Evolutionary conservation across 2,888 invertebrate species (phyloP).

Genomic region (Heliconius aoede): DNA sequence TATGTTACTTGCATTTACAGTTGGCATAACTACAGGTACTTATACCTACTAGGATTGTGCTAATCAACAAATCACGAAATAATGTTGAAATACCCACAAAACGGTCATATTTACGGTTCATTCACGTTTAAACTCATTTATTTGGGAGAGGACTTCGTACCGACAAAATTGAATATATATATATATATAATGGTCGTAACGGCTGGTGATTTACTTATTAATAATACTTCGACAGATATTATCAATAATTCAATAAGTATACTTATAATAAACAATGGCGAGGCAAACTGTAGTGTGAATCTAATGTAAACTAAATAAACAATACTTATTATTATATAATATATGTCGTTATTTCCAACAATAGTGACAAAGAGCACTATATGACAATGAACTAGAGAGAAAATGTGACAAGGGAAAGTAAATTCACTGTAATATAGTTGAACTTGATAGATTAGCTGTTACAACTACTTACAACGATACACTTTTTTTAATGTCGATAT

Average conservation of each 20-base stretch:
- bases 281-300: too few relatives aligned
- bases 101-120: not conserved
- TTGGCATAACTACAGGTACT: not conserved
- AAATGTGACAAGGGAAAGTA: conserved; percentile 7
- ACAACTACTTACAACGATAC: not conserved
- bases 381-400: not conserved
- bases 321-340: too few relatives aligned
- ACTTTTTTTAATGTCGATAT: conserved; percentile 12
- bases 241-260: too few relatives aligned
- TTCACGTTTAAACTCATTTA: not conserved
- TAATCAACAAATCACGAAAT: conserved; percentile 1
- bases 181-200: too few relatives aligned
- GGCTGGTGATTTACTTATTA: too few relatives aligned
- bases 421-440: not conserved
- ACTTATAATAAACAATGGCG: too few relatives aligned
- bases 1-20: not conserved
- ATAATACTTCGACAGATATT: too few relatives aligned
- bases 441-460: conserved; percentile 12
- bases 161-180: too few relatives aligned
- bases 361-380: not conserved
- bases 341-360: not conserved
- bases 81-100: conserved; percentile 3
- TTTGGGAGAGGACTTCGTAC: not conserved
- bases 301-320: too few relatives aligned
- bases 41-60: not conserved